These are phyloP conservation scores for Aphelenchoides avenae DNA, from an alignment of 1,140 invertebrate genomes.

Conservation along the genomic window DNA sequence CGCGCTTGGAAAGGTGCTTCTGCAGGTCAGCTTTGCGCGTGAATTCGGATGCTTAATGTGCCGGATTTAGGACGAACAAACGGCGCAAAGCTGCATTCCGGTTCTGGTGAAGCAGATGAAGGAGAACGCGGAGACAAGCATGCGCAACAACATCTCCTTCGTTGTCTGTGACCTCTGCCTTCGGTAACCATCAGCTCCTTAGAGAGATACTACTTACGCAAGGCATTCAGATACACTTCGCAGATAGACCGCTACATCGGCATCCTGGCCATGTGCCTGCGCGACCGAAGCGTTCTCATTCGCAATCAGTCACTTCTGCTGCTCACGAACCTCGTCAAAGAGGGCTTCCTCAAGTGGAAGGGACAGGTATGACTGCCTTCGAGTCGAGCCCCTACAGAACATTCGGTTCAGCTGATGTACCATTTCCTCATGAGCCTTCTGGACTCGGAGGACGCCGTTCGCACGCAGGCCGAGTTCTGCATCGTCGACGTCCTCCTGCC, in stretches of 20 bases:
- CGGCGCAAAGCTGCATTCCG: conserved; percentile 61
- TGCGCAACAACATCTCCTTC: conserved; percentile 62
- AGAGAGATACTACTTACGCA: background rate
- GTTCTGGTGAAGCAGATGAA: conserved; percentile 60
- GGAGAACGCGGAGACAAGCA: conserved; percentile 52
- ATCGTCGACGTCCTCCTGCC: conserved; percentile 59
- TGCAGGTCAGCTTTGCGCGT: conserved; percentile 13
- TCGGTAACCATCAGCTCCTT: conserved; percentile 43
- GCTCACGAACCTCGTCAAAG: conserved; percentile 60
- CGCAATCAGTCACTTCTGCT: conserved; percentile 61
- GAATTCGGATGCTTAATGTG: background rate
- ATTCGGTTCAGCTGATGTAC: conserved; percentile 56
- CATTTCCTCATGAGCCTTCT: conserved; percentile 60
- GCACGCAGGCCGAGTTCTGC: conserved; percentile 56
- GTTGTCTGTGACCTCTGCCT: conserved; percentile 61
- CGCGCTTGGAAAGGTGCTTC: conserved; percentile 25
- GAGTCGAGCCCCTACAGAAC: background rate
- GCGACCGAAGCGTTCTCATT: conserved; percentile 59
- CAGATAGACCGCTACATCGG: conserved; percentile 59
- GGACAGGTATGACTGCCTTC: conserved; percentile 39
- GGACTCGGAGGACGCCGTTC: conserved; percentile 48
- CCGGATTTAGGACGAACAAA: conserved; percentile 54
- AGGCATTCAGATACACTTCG: conserved; percentile 59
- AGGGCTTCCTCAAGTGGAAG: conserved; percentile 61
- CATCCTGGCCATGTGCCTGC: conserved; percentile 60